Evolutionary conservation across 2,888 invertebrate species (phyloP), one percentile per base, ranked within the genome.

Genomic region (Leucophenga montana): DNA sequence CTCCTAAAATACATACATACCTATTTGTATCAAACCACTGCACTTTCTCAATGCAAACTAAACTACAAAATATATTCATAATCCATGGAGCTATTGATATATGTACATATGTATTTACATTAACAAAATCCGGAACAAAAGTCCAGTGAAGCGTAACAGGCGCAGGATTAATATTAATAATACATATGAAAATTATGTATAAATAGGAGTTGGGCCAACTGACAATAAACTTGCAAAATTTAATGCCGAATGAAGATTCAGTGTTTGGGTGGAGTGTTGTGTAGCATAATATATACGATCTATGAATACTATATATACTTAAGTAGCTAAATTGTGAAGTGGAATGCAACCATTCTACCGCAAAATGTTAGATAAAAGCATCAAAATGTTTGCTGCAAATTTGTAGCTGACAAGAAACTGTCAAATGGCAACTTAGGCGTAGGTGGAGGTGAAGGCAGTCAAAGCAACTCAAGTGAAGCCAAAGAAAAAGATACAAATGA

Each of bases 371-470:
- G 81, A 81, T 85, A 81, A 81, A 82, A 78, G 68, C 61, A 54
- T 71, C 73, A 71, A 75, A 66, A 13, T 31, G 56, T 56, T 11
- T 13, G 77, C 69, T 77, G 77, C 71, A 72, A 85, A 83, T 85
- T 81, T 83, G 84, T 85, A 68, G 75, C 71, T 79, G 77, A 79
- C 79, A 79, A 72, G 67, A 71, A 71, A 79, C 74, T 83, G 80
- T 83, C 85, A 85, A 82, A 50, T 61, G 59, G 13, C n/a, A 8
- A 27, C 2, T 3, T 27, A 27, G 27, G 27, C 27, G 27, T 2
- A 2, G 27, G 27, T 3, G 27, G 27, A 27, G 2, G 27, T 3
- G 53, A 53, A 16, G 39, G 39, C 39, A 39, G 39, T 71, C 68
- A 44, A 39, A 50, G 67, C n/a, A 39, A 31, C 20, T n/a, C 1